Evolutionary conservation across 2,888 invertebrate species (phyloP), one percentile per base, ranked within the genome.

Genomic region (Aromia moschata): DNA sequence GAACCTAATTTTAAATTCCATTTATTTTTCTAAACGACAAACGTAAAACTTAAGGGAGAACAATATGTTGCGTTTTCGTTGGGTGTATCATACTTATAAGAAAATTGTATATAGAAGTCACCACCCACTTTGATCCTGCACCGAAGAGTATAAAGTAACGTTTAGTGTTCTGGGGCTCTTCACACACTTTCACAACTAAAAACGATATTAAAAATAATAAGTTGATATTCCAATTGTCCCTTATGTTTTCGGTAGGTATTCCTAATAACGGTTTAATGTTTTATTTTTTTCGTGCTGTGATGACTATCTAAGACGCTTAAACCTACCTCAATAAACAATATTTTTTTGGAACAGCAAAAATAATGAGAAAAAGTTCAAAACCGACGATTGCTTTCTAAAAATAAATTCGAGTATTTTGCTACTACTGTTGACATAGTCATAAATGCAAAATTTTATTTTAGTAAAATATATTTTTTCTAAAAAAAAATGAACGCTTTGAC

Each of bases 251-350:
- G 33, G 4, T 25, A 7, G 7, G 7, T 7, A 25, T 43, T 16
- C 43, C 31, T 15, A 14, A 2, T 40, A 2, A 25, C 12, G 1
- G 14, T 25, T 20, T 25, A 14, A n/a, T 9, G 33, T 44, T 51
- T 31, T 41, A 17, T 17, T 40, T 38, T 10, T 20, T 15, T 45
- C 14, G n/a, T 9, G 46, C 49, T 51, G 47, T 56, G 56, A 60
- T 56, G 47, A 59, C 43, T 55, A 37, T 59, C 56, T 30, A 55
- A 54, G 37, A 56, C 60, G 60, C 60, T 60, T 60, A 60, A 15
- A 60, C 47, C 60, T 60, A 60, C 60, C 60, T 60, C 60, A 60
- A 40, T 56, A 36, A 40, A 44, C 25, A 51, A 38, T 17, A 25
- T 31, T 45, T 45, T 30, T 40, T 37, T 37, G 15, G 38, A 36